These are phyloP conservation scores for Bradypodion pumilum DNA, from an alignment of 2,797 vertebrate species.

Conservation along the genomic window DNA sequence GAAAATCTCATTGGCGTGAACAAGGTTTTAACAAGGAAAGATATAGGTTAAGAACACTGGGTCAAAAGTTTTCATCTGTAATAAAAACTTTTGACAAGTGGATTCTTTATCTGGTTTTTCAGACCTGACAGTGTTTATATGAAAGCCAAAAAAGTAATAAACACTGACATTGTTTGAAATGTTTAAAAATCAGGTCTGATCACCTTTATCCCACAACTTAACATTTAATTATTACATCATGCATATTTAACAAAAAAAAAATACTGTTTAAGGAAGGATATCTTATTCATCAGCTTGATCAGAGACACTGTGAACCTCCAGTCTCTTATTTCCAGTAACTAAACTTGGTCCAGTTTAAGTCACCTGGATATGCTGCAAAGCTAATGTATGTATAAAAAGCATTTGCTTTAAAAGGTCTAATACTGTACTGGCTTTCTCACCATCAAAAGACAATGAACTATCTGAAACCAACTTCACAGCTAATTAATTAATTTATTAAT, in stretches of 20 bases:
- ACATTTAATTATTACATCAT: background rate
- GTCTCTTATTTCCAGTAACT: background rate
- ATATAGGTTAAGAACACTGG: background rate
- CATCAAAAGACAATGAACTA: background rate
- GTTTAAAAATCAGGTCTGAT: background rate
- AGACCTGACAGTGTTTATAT: constrained; percentile 5
- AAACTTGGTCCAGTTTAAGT: background rate
- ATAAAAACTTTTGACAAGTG: background rate
- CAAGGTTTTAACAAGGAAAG: background rate
- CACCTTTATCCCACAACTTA: background rate
- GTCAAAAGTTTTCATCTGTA: background rate
- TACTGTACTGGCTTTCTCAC: background rate
- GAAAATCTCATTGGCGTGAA: background rate
- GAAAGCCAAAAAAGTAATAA: background rate
- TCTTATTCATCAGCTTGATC: background rate
- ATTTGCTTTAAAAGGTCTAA: background rate
- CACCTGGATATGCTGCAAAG: background rate
- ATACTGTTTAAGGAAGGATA: background rate
- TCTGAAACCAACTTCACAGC: background rate
- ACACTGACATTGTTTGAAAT: background rate
- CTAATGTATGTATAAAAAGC: background rate
- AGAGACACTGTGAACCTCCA: background rate
- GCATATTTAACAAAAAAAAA: background rate
- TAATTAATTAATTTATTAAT: background rate
- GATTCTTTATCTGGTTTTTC: background rate